Base-by-base conservation (phyloP, 2,888 invertebrate genomes). In the Branchipolynoe longqiensis region DNA sequence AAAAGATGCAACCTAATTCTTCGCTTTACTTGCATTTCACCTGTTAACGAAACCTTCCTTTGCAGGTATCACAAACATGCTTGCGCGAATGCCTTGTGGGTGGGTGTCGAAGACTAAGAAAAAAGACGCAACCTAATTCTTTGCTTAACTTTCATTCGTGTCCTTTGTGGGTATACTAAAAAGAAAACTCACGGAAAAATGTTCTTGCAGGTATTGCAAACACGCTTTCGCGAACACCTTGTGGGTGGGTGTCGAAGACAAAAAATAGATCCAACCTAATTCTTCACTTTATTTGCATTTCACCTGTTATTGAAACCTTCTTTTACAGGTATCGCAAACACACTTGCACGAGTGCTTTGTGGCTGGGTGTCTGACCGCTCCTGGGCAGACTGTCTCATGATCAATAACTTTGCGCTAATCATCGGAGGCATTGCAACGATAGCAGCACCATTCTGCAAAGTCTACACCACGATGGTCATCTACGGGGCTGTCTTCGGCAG, bases 381-480 rank as follows among this genome's bases (percentile, higher is more conserved):
- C 0, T 97, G 97, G 87, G 95, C 98, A 1, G 97, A 98, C 90
- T 96, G 98, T 0, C 94, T 99, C 6, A 95, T 96, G 93, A 95
- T 99, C 82, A 98, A 98, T 94, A 98, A 98, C 92, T 94, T 96
- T 54, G 97, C 98, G 0, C 95, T 99, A 84, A 96, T 97, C 0
- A 94, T 97, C 18, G 97, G 97, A n/a, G 99, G 98, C 25, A 91
- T 98, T n/a, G 96, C 96, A 0, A 98, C 98, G 0, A 96, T 97
- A 87, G 91, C 96, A 54, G 97, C 97, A 89, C 97, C 97, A 1
- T 91, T 96, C n/a, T 95, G 95, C 36, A 92, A 41, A 33, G 86
- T 95, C 14, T 94, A 94, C 85, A 95, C 94, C 82, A 96, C 95
- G 90, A 97, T 98, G 91, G 96, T 96, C 92, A 94, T 95, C 38